phyloP scores from a whole-genome alignment of 1,140 invertebrate species.

The Epicauta chinensis region DNA sequence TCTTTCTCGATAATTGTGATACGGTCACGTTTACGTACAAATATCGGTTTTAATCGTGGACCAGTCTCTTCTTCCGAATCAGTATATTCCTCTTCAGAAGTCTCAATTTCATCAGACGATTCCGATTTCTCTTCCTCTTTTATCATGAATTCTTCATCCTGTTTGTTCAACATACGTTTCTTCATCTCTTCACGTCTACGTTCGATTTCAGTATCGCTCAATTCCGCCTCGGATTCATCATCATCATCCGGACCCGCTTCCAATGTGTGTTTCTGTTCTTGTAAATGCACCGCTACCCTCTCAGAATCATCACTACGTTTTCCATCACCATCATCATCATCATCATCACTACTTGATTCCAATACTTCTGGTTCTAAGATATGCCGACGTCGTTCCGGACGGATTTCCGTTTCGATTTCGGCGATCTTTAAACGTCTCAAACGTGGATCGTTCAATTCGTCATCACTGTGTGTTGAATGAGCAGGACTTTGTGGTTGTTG shows the following conservation, averaged over 20 bases:
- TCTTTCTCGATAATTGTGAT: slow-evolving; percentile 94
- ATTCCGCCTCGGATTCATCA: slow-evolving; percentile 58
- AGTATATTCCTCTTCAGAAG: slow-evolving; percentile 83
- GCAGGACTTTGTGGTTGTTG: slow-evolving; percentile 18
- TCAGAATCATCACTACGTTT: slow-evolving; percentile 60
- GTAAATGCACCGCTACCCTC: slow-evolving; percentile 44
- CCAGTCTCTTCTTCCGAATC: slow-evolving; percentile 82
- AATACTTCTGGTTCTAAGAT: slow-evolving; percentile 68
- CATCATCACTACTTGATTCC: slow-evolving; percentile 60
- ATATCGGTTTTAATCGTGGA: slow-evolving; percentile 92
- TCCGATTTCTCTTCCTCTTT: slow-evolving; percentile 69
- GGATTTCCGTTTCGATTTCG: slow-evolving; percentile 54
- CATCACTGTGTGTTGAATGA: no score
- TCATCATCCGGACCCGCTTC: slow-evolving; percentile 55
- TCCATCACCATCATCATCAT: slow-evolving; percentile 48
- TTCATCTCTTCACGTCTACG: slow-evolving; percentile 60
- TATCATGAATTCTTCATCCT: slow-evolving; percentile 55
- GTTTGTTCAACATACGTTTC: slow-evolving; percentile 60
- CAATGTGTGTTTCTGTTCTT: slow-evolving; percentile 39
- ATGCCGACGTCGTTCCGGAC: slow-evolving; percentile 49
- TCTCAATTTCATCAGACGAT: slow-evolving; percentile 77
- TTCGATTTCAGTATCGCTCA: slow-evolving; percentile 80
- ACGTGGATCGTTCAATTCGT: slow-evolving; percentile 70
- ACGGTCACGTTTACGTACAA: slow-evolving; percentile 90
- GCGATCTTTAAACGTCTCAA: slow-evolving; percentile 58